These are phyloP conservation scores for Ifrita kowaldi DNA, from an alignment of 2,113 vertebrate species.

Conservation along the genomic window DNA sequence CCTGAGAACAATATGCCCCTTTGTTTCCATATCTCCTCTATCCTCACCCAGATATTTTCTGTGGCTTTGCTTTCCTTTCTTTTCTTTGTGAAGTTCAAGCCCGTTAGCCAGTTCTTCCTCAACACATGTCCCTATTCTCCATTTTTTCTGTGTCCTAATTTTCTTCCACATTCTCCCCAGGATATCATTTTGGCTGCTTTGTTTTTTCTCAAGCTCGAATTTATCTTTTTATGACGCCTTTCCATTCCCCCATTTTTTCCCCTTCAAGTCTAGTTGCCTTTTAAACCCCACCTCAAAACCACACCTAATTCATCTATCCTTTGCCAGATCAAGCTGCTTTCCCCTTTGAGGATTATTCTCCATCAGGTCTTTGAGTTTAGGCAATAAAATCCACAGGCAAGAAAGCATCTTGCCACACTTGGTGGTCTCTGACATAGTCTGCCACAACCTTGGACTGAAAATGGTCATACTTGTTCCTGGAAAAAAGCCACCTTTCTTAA, in stretches of 20 bases:
- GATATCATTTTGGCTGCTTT: background rate
- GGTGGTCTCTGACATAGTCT: background rate
- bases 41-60: background rate
- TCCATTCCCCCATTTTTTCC: background rate
- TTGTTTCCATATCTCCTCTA: background rate
- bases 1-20: background rate
- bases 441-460: background rate
- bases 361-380: background rate
- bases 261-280: background rate
- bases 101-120: background rate
- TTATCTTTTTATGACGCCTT: background rate
- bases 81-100: background rate
- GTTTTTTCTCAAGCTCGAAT: background rate
- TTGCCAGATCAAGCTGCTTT: background rate
- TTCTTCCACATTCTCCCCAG: background rate
- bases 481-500: background rate
- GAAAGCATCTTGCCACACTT: background rate
- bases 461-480: background rate
- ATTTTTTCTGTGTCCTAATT: background rate
- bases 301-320: background rate
- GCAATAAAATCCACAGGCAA: background rate
- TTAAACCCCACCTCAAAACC: background rate
- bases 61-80: background rate
- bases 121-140: fast-evolving
- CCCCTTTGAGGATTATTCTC: background rate